Base-by-base conservation (phyloP, 2,888 invertebrate species). In the Diarsia mendica region DNA sequence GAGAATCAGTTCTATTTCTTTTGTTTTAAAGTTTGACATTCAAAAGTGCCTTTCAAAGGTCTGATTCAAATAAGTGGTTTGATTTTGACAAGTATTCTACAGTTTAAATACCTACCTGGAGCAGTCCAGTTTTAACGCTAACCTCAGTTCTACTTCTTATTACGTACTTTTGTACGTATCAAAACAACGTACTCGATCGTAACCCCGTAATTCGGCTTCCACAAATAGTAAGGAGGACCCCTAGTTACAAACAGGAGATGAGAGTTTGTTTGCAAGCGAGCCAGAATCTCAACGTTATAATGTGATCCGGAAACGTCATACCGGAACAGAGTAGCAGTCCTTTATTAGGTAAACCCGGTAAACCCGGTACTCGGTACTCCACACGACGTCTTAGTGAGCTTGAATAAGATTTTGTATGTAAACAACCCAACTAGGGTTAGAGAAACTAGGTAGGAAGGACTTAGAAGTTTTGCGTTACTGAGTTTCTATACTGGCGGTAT, bases 161-260 rank as follows among this genome's bases (percentile, higher is more conserved):
- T 39, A 8, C 39, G 39, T 39, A 39, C 39, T 39, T 39, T 6
- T n/a, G n/a, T n/a, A n/a, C n/a, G 39, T 39, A 39, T 39, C 39
- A 39, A 39, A 39, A 48, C 48, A 48, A 11, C 13, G 15, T 13
- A 53, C 61, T 39, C 66, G 63, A 60, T n/a, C 9, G 46, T 66
- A 60, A 48, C 69, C 39, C 39, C 33, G 11, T 44, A 55, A 65
- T 23, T 60, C 70, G 48, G 70, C n/a, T 15, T 51, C 18, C 10
- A 51, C 46, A 23, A 49, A 28, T 82, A 85, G 88, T 88, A 85
- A 71, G 84, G 80, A 71, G 84, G 80, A 69, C 11, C 61, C 65
- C 67, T 83, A 81, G 88, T 88, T 89, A 79, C 87, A 79, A 85
- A 86, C 89, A 89, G 89, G 89, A 90, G 89, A 90, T 89, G 89